Evolutionary conservation across 2,797 vertebrate species (phyloP).

Genomic region (Gobionotothen gibberifrons): DNA sequence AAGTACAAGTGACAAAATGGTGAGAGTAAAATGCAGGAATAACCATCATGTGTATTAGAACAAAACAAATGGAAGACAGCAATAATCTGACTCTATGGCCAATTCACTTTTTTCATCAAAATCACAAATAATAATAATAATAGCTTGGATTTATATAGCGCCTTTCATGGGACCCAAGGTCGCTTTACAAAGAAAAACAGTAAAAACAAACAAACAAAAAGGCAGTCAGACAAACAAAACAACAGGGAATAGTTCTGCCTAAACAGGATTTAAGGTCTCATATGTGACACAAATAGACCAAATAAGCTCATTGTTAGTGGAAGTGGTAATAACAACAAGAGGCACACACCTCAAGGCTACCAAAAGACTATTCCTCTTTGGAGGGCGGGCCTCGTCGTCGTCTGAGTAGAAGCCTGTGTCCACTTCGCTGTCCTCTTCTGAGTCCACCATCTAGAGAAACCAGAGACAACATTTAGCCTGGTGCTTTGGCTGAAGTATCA

Average conservation of each 20-base stretch:
- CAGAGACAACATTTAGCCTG: not conserved
- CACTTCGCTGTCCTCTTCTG: slow-evolving; percentile 78
- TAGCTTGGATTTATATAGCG: too few relatives aligned
- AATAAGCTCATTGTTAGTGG: not conserved
- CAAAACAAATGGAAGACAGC: not conserved
- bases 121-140: not conserved
- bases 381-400: slow-evolving; percentile 71
- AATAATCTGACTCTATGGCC: not conserved
- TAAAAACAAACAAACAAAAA: too few relatives aligned
- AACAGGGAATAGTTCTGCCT: not conserved
- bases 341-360: slow-evolving; percentile 85
- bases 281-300: not conserved
- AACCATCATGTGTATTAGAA: too few relatives aligned
- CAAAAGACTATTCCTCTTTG: slow-evolving; percentile 87
- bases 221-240: too few relatives aligned
- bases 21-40: too few relatives aligned
- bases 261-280: not conserved
- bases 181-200: too few relatives aligned
- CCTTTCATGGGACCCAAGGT: too few relatives aligned
- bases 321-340: not conserved
- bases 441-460: slow-evolving; percentile 71
- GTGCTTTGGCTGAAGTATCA: not conserved
- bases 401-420: slow-evolving; percentile 81
- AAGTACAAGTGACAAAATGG: too few relatives aligned
- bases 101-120: not conserved